phyloP scores from a whole-genome alignment of 2,888 invertebrate species.

The Sphecodes monilicornis region DNA sequence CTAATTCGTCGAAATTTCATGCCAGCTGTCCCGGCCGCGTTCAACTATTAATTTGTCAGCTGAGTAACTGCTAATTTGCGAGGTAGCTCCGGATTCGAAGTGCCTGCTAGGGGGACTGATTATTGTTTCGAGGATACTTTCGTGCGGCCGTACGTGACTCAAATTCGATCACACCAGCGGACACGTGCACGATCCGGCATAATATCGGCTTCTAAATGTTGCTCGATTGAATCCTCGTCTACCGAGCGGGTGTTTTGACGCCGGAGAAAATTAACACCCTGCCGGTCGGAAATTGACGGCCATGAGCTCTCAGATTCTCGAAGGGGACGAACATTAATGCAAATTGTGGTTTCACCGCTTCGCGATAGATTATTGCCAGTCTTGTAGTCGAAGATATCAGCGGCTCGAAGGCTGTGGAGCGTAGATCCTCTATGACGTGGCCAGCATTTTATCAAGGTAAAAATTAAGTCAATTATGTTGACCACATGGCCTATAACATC shows the following conservation, averaged over 20 bases:
- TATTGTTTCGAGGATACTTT: slow-evolving; percentile 12
- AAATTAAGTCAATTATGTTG: background rate
- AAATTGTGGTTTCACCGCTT: slow-evolving; percentile 1
- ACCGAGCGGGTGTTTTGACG: background rate
- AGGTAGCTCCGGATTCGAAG: background rate
- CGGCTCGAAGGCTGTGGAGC: background rate
- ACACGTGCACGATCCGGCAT: slow-evolving; percentile 7
- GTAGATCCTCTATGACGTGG: background rate
- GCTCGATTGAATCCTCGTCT: slow-evolving; percentile 12
- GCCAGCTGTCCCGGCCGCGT: slow-evolving; percentile 7
- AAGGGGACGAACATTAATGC: slow-evolving; percentile 8
- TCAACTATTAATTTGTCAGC: slow-evolving; percentile 18
- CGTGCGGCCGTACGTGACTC: slow-evolving; percentile 11
- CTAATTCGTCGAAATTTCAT: slow-evolving; percentile 17
- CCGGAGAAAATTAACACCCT: slow-evolving; percentile 7
- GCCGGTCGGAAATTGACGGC: background rate
- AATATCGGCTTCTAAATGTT: slow-evolving; percentile 17
- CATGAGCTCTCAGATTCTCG: background rate
- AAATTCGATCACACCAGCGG: slow-evolving; percentile 10
- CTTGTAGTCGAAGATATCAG: background rate
- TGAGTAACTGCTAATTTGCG: slow-evolving; percentile 4
- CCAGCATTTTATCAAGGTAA: background rate
- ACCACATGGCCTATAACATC: background rate
- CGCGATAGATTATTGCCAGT: background rate
- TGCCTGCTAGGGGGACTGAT: background rate